Base-by-base conservation (phyloP, 2,888 invertebrate species). In the Diadromus collaris region DNA sequence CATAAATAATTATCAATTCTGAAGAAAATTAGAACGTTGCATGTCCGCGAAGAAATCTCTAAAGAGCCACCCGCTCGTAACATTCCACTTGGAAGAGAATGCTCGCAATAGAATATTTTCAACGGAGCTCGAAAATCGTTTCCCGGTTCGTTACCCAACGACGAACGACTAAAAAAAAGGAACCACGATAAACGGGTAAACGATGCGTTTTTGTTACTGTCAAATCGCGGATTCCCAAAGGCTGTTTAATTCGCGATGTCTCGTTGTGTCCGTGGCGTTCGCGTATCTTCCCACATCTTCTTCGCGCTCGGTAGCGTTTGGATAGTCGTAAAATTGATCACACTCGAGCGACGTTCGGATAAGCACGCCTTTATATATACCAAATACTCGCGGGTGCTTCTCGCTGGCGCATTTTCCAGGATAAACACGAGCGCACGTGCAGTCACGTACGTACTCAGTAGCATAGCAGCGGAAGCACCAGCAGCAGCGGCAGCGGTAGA, bases 391-490 rank as follows among this genome's bases (percentile, higher is more conserved):
- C 38, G 67, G 56, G 38, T 72, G 70, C 60, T 69, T 80, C 71
- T 81, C 75, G 80, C 70, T 73, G 48, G 72, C 70, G 72, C 27
- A 78, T 81, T 78, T 82, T 82, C 81, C 69, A 44, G 72, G 72
- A 81, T 82, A 82, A 81, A 81, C 80, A 82, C 74, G 79, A 81
- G 79, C 61, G 82, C 82, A 81, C 79, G 81, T 81, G 82, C 78
- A 80, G 78, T 73, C 78, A 72, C 70, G 77, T 77, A 80, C 76
- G 68, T 79, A 76, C 68, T 56, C 34, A 67, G 63, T 68, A 68
- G 51, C 48, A 63, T n/a, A 60, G 67, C 56, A 69, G 69, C 54
- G 54, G 63, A 72, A 46, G 58, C 67, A 51, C 54, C 38, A 56
- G 74, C 34, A 51, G 51, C 48, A 51, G 44, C 51, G 51, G 64